A percentile compares a stretch with the other conserved stretches of the same genome.
These are phyloP conservation scores for Phylloscopus collybita DNA, from an alignment of 2,797 vertebrate genomes.

Conservation along the genomic window DNA sequence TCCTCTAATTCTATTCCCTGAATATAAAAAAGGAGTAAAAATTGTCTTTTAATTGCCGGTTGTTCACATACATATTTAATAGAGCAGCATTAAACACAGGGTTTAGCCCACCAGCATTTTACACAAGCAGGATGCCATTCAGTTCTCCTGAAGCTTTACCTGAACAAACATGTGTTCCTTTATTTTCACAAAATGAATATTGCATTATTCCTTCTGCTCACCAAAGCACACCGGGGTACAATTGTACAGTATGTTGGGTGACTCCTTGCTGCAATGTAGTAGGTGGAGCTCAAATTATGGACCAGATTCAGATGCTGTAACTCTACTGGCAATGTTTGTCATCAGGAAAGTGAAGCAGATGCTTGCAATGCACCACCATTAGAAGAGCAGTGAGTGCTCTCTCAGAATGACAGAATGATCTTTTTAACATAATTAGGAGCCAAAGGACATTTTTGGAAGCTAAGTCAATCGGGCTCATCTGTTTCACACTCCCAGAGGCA, in stretches of 20 bases:
- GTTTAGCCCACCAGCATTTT: neutral
- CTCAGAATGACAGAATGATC: neutral
- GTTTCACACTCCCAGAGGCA: neutral
- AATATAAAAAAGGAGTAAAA: conserved; percentile 3
- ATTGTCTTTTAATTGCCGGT: neutral
- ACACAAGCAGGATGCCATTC: neutral
- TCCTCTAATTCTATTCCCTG: conserved; percentile 21
- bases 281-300: conserved; percentile 29
- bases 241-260: neutral
- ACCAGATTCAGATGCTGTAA: neutral
- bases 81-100: neutral
- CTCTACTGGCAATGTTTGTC: neutral
- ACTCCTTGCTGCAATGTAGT: conserved; percentile 47
- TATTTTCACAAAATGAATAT: neutral
- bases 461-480: neutral
- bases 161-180: neutral
- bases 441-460: neutral
- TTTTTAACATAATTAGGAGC: neutral
- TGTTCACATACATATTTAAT: neutral
- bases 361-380: neutral
- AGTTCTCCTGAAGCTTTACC: neutral
- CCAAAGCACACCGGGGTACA: neutral
- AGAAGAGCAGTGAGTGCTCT: neutral
- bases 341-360: neutral
- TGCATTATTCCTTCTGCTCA: neutral